A percentile compares a stretch with the other conserved stretches of the same genome.
phyloP scores from a whole-genome alignment of 2,888 invertebrate species.

The Candidula unifasciata region DNA sequence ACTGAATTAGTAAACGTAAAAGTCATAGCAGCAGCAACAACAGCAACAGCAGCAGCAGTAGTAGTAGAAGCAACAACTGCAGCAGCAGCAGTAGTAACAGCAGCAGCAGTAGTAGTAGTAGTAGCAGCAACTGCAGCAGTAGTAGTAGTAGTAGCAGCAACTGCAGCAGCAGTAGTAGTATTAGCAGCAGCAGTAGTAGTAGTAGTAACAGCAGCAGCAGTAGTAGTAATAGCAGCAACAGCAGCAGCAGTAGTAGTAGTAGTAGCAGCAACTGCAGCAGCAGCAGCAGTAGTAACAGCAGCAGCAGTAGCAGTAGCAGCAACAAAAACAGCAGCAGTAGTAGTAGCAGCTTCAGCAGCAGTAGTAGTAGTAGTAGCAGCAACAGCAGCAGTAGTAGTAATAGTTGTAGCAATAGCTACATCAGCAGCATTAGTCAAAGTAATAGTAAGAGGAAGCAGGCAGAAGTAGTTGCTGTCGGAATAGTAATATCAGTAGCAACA shows the following conservation, averaged over 20 bases:
- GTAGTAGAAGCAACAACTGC: slow-evolving; percentile 52
- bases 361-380: slow-evolving; percentile 53
- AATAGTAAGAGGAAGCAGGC: too few species aligned
- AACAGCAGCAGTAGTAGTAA: slow-evolving; percentile 52
- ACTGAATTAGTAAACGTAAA: slow-evolving; percentile 36
- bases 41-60: slow-evolving; percentile 52
- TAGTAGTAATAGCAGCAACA: neutral
- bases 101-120: slow-evolving; percentile 55
- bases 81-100: slow-evolving; percentile 53
- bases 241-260: neutral
- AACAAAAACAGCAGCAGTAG: slow-evolving; percentile 40
- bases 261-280: neutral
- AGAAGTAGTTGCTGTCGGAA: slow-evolving; percentile 47
- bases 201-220: neutral
- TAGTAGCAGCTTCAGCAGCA: slow-evolving; percentile 53
- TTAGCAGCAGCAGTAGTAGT: neutral
- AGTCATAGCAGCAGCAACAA: slow-evolving; percentile 53
- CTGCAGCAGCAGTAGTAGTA: neutral
- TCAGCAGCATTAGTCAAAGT: too few species aligned
- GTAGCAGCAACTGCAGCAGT: slow-evolving; percentile 47
- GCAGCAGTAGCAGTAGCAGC: neutral
- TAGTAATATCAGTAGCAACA: too few species aligned
- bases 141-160: slow-evolving; percentile 27
- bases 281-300: neutral
- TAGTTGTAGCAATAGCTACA: slow-evolving; percentile 23